phyloP scores from a whole-genome alignment of 2,113 vertebrate species.

The Cynopterus brachyotis region DNA sequence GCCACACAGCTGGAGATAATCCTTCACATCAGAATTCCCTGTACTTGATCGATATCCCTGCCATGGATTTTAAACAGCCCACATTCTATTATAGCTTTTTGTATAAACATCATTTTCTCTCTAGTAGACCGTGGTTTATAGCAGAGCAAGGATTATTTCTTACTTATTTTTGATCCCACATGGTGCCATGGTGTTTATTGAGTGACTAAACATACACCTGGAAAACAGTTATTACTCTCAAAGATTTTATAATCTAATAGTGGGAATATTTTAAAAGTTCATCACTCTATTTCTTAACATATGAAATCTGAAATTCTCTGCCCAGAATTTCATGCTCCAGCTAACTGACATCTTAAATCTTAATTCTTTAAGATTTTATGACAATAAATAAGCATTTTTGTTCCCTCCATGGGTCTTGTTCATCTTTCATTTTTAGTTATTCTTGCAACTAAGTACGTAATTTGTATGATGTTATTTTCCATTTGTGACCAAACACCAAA shows the following conservation, averaged over 20 bases:
- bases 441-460: neutral
- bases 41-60: neutral
- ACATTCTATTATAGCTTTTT: neutral
- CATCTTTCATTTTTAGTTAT: conserved; percentile 31
- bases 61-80: neutral
- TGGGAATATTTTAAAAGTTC: neutral
- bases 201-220: neutral
- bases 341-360: neutral
- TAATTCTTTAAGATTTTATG: conserved; percentile 27
- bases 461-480: conserved; percentile 20
- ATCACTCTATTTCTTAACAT: neutral
- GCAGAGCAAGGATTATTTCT: neutral
- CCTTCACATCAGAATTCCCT: neutral
- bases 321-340: neutral
- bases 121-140: neutral
- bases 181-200: neutral
- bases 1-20: neutral
- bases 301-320: neutral
- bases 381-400: neutral
- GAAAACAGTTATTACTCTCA: conserved; percentile 9
- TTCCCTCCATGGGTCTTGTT: neutral
- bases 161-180: neutral
- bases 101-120: neutral
- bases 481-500: neutral
- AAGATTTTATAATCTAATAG: neutral